Percentiles rank a stretch among this genome's conserved stretches.
Evolutionary conservation across 2,797 vertebrate genomes (phyloP).

Genomic region (Myotis planiceps): DNA sequence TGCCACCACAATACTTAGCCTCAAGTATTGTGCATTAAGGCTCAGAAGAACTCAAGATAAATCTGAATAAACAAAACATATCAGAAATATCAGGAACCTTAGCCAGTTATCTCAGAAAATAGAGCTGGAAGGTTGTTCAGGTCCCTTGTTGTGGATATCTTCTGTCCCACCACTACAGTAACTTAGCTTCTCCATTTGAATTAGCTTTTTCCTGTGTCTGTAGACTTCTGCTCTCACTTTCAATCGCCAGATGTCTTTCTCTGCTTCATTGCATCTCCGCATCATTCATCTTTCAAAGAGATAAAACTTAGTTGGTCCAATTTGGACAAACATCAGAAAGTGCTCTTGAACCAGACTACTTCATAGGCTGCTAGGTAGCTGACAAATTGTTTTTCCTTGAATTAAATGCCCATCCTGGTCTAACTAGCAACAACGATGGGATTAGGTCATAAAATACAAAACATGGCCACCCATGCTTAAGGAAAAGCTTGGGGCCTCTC

Average conservation of each 20-base stretch:
- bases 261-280: neutral
- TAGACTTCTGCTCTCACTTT: neutral
- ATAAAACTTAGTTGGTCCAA: neutral
- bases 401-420: neutral
- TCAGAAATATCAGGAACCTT: neutral
- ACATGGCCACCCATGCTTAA: neutral
- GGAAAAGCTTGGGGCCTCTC: neutral
- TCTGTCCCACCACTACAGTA: neutral
- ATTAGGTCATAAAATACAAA: conserved; percentile 24
- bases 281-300: conserved; percentile 12
- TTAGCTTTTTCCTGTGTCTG: neutral
- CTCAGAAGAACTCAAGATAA: conserved; percentile 2
- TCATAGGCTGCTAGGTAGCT: neutral
- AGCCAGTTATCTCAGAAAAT: neutral
- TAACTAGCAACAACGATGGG: neutral
- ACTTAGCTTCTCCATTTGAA: neutral
- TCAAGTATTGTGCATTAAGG: neutral
- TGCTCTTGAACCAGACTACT: conserved; percentile 2
- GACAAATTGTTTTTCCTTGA: conserved; percentile 4
- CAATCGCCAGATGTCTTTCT: neutral
- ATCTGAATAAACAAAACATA: neutral
- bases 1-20: neutral
- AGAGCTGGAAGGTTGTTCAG: neutral
- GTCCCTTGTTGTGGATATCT: neutral
- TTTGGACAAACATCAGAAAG: conserved; percentile 18